Evolutionary conservation across 2,113 vertebrate genomes (phyloP).

Genomic region (Grus americana): DNA sequence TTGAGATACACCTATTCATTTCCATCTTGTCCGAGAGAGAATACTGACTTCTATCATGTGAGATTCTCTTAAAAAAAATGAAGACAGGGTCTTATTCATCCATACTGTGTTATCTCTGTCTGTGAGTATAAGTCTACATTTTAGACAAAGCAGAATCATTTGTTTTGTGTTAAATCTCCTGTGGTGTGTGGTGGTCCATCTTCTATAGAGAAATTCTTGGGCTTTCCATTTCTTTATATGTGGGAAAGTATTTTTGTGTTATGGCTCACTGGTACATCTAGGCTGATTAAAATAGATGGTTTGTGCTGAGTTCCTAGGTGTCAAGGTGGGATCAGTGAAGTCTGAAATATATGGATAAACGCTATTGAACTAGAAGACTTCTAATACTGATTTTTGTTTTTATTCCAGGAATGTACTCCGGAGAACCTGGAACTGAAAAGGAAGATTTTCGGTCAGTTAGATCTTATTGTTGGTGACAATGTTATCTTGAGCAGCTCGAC

Average conservation of each 20-base stretch:
- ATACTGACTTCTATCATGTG: not conserved
- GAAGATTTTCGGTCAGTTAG: slow-evolving; percentile 86
- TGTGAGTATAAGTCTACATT: not conserved
- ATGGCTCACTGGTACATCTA: not conserved
- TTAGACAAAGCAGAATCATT: not conserved
- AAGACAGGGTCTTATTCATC: not conserved
- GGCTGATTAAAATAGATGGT: not conserved
- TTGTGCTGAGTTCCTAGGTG: not conserved
- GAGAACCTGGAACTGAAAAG: slow-evolving; percentile 90
- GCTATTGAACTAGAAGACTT: not conserved
- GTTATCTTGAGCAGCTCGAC: slow-evolving; percentile 92
- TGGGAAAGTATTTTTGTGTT: not conserved
- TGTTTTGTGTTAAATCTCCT: not conserved
- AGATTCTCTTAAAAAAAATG: not conserved
- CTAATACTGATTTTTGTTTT: not conserved
- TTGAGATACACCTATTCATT: not conserved
- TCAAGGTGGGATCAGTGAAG: not conserved
- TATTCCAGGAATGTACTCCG: slow-evolving; percentile 89
- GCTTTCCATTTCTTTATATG: not conserved
- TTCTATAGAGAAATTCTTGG: not conserved
- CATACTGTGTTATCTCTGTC: not conserved
- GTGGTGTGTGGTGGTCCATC: not conserved
- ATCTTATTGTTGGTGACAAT: slow-evolving; percentile 75
- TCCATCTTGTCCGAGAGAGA: not conserved
- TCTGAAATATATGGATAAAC: not conserved